Base-by-base conservation (phyloP, 2,888 invertebrate species). In the Parelbella ahira region DNA sequence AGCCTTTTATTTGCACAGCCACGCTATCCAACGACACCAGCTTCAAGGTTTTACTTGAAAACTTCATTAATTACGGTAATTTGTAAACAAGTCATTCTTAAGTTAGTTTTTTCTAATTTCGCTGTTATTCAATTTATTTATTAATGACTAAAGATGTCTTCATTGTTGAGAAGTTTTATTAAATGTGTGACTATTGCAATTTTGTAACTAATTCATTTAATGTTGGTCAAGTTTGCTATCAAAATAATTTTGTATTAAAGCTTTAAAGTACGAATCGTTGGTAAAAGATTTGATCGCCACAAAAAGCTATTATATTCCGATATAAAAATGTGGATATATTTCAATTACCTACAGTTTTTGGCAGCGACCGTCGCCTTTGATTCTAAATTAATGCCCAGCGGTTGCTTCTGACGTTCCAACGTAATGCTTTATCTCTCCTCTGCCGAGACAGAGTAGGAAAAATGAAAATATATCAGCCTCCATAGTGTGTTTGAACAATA, bases 361-460 rank as follows among this genome's bases (percentile, higher is more conserved):
- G 37, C 33, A 28, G 24, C 27, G 21, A 9, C 21, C 33, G 7
- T 37, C 28, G 32, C 23, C 33, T 25, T 32, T 25, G 19, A 15
- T 20, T 21, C 18, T 28, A 32, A 44, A 38, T 44, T 44, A 44
- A 38, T 33, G 28, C 27, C 38, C 23, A 32, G 24, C 27, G 25
- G 13, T 44, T 44, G 44, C 33, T 44, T 29, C 32, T 44, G 44
- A 44, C 44, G 12, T 27, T n/a, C 21, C 33, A 33, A 34, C 27
- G 33, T 20, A 34, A 41, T 34, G 41, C 41, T 41, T 41, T 41
- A 41, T 41, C 41, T 38, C 10, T 30, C 32, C 33, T 41, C 33
- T 41, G 20, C 33, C 20, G 27, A 28, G 23, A 27, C 15, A 15
- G 27, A 25, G 21, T 20, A 6, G 6, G 20, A 33, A 41, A 41